phyloP scores from a whole-genome alignment of 1,140 invertebrate species.

The Zaprionus kolodkinae region DNA sequence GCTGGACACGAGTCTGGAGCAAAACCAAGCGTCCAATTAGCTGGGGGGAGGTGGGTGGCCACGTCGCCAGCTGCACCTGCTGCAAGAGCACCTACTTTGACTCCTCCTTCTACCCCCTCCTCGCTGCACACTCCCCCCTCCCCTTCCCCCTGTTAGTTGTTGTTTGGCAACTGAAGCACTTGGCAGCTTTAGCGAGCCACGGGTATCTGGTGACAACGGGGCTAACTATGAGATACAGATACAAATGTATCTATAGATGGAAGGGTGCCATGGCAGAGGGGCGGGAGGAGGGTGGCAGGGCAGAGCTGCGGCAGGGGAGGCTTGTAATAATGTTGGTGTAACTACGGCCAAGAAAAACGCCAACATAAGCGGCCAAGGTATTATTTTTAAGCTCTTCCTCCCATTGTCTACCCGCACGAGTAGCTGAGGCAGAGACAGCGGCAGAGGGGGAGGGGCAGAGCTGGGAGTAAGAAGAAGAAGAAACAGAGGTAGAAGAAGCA shows the following conservation, averaged over 20 bases:
- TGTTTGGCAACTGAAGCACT: constrained; percentile 56
- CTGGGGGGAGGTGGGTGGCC: too few relatives aligned
- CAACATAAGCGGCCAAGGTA: constrained; percentile 79
- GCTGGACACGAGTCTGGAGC: background rate
- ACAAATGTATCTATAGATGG: constrained; percentile 15
- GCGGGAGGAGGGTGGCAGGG: too few relatives aligned
- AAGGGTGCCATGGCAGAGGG: too few relatives aligned
- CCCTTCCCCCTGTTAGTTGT: background rate
- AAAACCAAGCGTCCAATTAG: constrained; percentile 41
- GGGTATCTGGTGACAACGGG: constrained; percentile 69
- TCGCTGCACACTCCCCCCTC: background rate
- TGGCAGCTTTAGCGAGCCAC: constrained; percentile 66
- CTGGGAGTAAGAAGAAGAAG: background rate
- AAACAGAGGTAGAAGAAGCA: constrained; percentile 16
- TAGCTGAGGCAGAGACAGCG: constrained; percentile 37
- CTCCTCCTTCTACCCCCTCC: background rate
- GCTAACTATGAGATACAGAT: constrained; percentile 36
- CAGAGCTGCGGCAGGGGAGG: background rate
- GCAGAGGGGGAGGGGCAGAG: background rate
- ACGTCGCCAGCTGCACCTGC: background rate
- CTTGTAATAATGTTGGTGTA: constrained; percentile 65
- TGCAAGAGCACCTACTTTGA: background rate
- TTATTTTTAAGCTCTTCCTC: constrained; percentile 81
- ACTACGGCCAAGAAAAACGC: constrained; percentile 70
- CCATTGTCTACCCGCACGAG: constrained; percentile 72